These are phyloP conservation scores for Emydoidea blandingii DNA, from an alignment of 2,797 vertebrate species.

Conservation along the genomic window DNA sequence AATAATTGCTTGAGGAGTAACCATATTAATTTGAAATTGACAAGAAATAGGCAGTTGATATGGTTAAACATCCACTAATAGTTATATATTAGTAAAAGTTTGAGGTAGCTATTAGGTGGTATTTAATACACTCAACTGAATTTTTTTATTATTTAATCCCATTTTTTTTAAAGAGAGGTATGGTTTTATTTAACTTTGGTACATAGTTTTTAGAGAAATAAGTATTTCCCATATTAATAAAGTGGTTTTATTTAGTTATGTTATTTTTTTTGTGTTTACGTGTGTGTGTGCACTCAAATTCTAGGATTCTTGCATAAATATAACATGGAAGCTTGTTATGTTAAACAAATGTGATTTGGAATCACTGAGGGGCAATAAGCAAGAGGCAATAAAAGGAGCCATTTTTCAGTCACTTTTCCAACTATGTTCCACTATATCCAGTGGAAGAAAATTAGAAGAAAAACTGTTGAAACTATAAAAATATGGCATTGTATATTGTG, in stretches of 20 bases:
- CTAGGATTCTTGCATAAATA: background rate
- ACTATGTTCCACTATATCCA: conserved; percentile 44
- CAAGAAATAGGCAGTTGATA: conserved; percentile 65
- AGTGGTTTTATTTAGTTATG: background rate
- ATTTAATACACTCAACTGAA: conserved; percentile 33
- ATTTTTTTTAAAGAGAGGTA: background rate
- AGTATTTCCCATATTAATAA: background rate
- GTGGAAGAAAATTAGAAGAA: conserved; percentile 66
- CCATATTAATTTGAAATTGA: conserved; percentile 68
- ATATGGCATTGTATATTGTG: conserved; percentile 73
- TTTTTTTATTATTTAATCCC: conserved; percentile 51
- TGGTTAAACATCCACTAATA: conserved; percentile 68
- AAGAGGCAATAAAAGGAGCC: conserved; percentile 55
- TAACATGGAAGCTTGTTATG: conserved; percentile 25
- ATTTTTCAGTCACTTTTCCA: conserved; percentile 56
- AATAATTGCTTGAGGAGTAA: conserved; percentile 73
- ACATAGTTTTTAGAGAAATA: background rate
- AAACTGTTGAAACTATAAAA: conserved; percentile 61
- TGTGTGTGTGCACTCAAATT: background rate
- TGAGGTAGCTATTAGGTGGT: conserved; percentile 30
- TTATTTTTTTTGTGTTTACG: background rate
- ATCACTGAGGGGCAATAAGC: conserved; percentile 52
- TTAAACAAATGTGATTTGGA: conserved; percentile 57
- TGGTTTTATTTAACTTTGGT: background rate
- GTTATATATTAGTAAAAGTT: conserved; percentile 37